Evolutionary conservation across 2,888 invertebrate species (phyloP).

Genomic region (Lamellibrachia columna): DNA sequence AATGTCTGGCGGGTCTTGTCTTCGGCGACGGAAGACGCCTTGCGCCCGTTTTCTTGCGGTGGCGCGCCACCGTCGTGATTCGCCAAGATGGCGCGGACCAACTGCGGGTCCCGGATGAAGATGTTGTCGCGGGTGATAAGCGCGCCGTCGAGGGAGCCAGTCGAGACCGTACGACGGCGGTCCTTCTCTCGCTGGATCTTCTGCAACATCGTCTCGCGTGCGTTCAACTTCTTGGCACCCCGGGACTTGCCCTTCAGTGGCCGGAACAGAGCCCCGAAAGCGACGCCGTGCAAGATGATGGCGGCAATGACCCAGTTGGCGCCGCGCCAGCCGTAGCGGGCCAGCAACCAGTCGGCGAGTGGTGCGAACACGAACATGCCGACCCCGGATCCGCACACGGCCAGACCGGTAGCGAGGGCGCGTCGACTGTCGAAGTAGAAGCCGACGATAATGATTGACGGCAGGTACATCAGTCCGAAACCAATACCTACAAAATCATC

Average conservation of each 20-base stretch:
- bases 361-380: slow-evolving; percentile 82
- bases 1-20: neutral
- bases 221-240: neutral
- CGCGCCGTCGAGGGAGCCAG: slow-evolving; percentile 63
- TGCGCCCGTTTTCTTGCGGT: neutral
- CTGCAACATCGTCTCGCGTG: slow-evolving; percentile 54
- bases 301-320: slow-evolving; percentile 83
- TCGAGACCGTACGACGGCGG: slow-evolving; percentile 62
- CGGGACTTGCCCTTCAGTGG: slow-evolving; percentile 73
- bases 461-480: slow-evolving; percentile 42
- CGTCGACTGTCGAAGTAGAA: slow-evolving; percentile 37
- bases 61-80: neutral
- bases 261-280: slow-evolving; percentile 83
- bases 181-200: slow-evolving; percentile 63
- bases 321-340: slow-evolving; percentile 77
- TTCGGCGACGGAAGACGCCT: neutral
- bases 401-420: slow-evolving; percentile 35
- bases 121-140: slow-evolving; percentile 63
- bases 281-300: slow-evolving; percentile 78
- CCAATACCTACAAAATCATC: slow-evolving; percentile 33
- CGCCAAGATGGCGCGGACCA: slow-evolving; percentile 24
- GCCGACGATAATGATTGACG: slow-evolving; percentile 40
- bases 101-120: slow-evolving; percentile 44
- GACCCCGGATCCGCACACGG: slow-evolving; percentile 73
- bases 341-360: slow-evolving; percentile 75